Conservation (phyloP, 2,113 vertebrate genomes). For the Mionectes macconnelli region DNA sequence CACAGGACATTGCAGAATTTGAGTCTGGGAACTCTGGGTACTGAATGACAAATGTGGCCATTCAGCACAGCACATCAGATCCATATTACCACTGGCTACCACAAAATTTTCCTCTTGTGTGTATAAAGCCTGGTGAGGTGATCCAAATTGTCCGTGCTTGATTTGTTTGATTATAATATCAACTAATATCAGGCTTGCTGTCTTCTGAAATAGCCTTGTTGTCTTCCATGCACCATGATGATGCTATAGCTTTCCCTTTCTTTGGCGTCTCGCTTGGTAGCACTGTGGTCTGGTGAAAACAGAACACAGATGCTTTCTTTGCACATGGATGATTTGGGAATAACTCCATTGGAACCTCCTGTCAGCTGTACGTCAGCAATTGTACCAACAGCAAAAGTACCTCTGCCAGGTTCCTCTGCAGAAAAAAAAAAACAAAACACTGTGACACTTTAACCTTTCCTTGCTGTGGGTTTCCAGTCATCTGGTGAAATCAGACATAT, state of each 20-base stretch:
- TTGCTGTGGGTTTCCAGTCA: not conserved
- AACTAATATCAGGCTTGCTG: constrained; percentile 31
- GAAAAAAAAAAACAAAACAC: not conserved
- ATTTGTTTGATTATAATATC: constrained; percentile 36
- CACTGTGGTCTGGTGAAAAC: not conserved
- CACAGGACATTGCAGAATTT: not conserved
- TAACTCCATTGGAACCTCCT: constrained; percentile 41
- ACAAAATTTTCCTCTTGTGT: constrained; percentile 30
- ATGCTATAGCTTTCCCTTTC: not conserved
- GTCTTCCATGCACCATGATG: not conserved
- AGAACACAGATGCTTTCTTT: constrained; percentile 63
- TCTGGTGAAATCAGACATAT: not conserved
- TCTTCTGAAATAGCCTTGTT: constrained; percentile 44
- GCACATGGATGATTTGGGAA: constrained; percentile 63
- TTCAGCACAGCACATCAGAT: not conserved
- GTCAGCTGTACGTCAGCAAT: constrained; percentile 33
- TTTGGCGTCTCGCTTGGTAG: not conserved
- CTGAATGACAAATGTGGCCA: not conserved
- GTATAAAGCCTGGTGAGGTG: constrained; percentile 10
- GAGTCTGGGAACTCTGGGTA: not conserved
- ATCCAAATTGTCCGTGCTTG: constrained; percentile 44
- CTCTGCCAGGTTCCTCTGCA: not conserved
- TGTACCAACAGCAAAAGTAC: constrained; percentile 9
- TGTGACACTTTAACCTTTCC: not conserved
- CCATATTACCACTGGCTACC: not conserved